Evolutionary conservation across 2,113 vertebrate species (phyloP), one percentile per base, ranked within the genome.

Genomic region (Neofelis nebulosa): DNA sequence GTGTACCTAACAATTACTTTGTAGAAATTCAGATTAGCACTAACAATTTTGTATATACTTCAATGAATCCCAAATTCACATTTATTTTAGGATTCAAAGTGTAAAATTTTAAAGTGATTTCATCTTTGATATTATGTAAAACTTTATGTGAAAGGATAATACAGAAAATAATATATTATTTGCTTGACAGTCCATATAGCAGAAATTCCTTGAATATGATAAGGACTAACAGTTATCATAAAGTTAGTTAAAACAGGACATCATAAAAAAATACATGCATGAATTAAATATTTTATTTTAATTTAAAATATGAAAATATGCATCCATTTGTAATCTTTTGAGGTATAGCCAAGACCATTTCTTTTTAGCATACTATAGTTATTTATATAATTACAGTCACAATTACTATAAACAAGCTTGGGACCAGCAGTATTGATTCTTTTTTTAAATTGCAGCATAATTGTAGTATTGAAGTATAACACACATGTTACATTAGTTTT

Each of bases 41-140:
- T 71, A 81, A 89, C 66, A 73, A 41, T 65, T 76, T 76, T 38
- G 41, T 57, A 33, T 76, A 76, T 65, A 52, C 15, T 41, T 80
- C 69, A 90, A n/a, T 10, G 83, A 80, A 66, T 95, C 12, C 69
- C 48, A 84, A 92, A 93, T 33, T 89, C 15, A 96, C 95, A 73
- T 91, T 10, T 25, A 50, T 89, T 82, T 96, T 94, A 79, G 61
- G 50, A 96, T 94, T 82, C 50, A 79, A 95, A 65, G 38, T 23
- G 29, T 85, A 81, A 89, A 36, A 36, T 57, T 74, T 74, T 80
- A 33, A 94, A 96, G 33, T 52, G 9, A 85, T 93, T 96, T 95
- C 33, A 63, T 48, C 68, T 82, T 55, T 94, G 48, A 79, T 36
- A 63, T n/a, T 76, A 85, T 45, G 2, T 50, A 92, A 93, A 78